Evolutionary conservation across 2,797 vertebrate species (phyloP), one percentile per base, ranked within the genome.

Genomic region (Lithobates pipiens): DNA sequence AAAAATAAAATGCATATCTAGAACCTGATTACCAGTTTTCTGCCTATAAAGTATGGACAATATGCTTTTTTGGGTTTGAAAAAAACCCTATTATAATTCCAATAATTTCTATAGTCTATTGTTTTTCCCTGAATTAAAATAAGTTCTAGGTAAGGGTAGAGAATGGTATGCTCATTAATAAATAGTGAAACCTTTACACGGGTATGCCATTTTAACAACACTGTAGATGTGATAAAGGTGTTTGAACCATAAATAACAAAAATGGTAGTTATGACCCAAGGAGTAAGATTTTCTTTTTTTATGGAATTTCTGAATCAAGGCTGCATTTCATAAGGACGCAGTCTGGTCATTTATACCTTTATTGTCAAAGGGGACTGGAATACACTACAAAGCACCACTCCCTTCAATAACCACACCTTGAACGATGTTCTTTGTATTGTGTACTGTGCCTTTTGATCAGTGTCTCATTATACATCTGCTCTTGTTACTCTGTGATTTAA

Each of bases 281-380:
- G 10, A 7, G 44, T n/a, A 70, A 80, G 70, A 80, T 39, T 36
- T 13, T 8, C 3, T 16, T 29, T 80, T 44, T 42, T 72, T n/a
- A 32, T 36, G 21, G 18, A 71, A 71, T 54, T 42, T 84, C 44
- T 39, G 34, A 75, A 83, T 21, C 29, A 83, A 83, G 76, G 46
- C 71, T 83, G 76, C 63, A 87, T 83, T 87, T 87, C 42, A 75
- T 83, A 86, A 86, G 80, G 29, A 84, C 81, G 78, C 76, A 44
- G 86, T 84, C 80, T 79, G 80, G 80, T 34, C 21, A 69, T 75
- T 69, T 67, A 74, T 23, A 32, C 27, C 27, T 78, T 29, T 72
- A 61, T 42, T 76, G 11, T 13, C 36, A 39, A 68, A 84, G 32
- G 57, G 46, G 69, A 25, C 61, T 77, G 61, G 54, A 69, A 72